A percentile compares a stretch with the other conserved stretches of the same genome.
These are phyloP conservation scores for Pachycephus smyrnensis DNA, from an alignment of 2,888 invertebrate genomes.

Conservation along the genomic window DNA sequence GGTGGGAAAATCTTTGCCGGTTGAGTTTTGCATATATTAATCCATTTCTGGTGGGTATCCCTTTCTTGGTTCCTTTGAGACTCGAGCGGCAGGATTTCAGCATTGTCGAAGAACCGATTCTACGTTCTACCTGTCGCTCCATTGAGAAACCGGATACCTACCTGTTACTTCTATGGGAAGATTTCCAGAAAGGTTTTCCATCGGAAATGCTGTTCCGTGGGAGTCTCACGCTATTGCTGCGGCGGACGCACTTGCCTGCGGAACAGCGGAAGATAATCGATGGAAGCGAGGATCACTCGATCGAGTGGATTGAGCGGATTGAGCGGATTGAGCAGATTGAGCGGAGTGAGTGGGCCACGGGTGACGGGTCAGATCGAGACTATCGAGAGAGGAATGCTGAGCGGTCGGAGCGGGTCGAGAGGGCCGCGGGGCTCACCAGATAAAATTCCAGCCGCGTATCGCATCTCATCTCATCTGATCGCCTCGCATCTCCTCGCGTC, in stretches of 20 bases:
- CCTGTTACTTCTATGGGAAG: constrained; percentile 63
- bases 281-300: constrained; percentile 34
- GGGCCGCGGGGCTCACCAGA: no score
- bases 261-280: neutral
- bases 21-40: constrained; percentile 66
- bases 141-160: constrained; percentile 63
- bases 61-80: constrained; percentile 1
- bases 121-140: constrained; percentile 60
- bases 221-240: no score
- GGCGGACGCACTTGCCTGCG: no score
- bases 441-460: no score
- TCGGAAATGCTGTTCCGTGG: no score
- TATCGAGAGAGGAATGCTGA: no score
- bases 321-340: no score
- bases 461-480: no score
- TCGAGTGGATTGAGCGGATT: constrained; percentile 29
- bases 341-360: no score
- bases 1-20: constrained; percentile 56
- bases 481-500: no score
- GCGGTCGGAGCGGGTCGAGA: no score
- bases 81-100: constrained; percentile 18
- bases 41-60: constrained; percentile 45
- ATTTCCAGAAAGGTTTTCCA: constrained; percentile 30
- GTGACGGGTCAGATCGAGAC: no score
- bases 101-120: constrained; percentile 41